Evolutionary conservation across 2,113 vertebrate species (phyloP), one percentile per base, ranked within the genome.

Genomic region (Myxocyprinus asiaticus): DNA sequence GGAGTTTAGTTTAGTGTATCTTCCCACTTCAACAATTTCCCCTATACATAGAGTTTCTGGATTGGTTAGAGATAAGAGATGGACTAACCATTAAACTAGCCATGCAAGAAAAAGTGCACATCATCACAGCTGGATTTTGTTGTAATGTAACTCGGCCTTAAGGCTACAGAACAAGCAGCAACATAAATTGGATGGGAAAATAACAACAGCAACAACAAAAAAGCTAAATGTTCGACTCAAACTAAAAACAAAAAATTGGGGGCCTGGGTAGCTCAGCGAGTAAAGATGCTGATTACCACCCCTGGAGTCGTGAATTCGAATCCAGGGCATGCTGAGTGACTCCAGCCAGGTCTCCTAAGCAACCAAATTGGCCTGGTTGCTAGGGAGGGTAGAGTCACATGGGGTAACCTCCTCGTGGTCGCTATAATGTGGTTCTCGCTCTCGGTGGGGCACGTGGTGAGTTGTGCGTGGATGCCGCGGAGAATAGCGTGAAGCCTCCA

Each of bases 181-280:
- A 72, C 59, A 63, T 45, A 62, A 74, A 51, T 7, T 62, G 58
- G 15, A 11, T 63, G 17, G 17, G 63, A 59, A 56, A 63, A 74
- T 14, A 12, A 62, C 43, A 63, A 9, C 7, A 75, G 45, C 11
- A 63, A 75, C 59, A 48, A 63, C 44, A 70, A 51, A 61, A 68
- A 67, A 63, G 0, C 3, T 9, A 70, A 51, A 0, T 22, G 22
- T 79, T 51, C 17, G 10, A 9, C 33, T 50, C 43, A 63, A 56
- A 77, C 43, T 77, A 7, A 65, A 14, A 83, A 81, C 75, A 67
- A n/a, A 51, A 83, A 80, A 83, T 85, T 82, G 22, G 22, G 22
- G 3, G 22, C 22, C 22, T 33, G 22, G 22, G 22, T 33, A 33
- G 22, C 22, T 33, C 22, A 33, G 22, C 22, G 22, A 33, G 22